phyloP scores from a whole-genome alignment of 1,140 invertebrate species.

The Tetragnatha versicolor region DNA sequence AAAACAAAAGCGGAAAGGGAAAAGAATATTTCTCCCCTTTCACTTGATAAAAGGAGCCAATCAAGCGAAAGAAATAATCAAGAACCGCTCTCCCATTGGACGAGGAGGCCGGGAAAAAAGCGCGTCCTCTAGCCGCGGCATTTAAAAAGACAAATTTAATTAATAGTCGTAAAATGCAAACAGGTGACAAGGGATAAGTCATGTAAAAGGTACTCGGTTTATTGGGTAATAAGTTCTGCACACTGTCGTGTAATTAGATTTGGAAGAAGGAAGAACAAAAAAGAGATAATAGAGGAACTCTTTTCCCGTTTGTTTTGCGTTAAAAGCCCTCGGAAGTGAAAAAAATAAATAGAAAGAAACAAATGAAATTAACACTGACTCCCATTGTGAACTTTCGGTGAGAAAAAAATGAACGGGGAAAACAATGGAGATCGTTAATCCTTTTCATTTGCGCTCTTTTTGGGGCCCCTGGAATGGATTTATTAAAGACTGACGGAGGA shows the following conservation, averaged over 20 bases:
- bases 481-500: too few species aligned
- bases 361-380: conserved; percentile 32
- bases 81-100: conserved; percentile 2
- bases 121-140: background rate
- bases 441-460: conserved; percentile 13
- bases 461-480: too few species aligned
- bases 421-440: conserved; percentile 26
- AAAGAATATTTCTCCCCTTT: background rate
- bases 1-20: background rate
- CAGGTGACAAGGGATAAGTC: conserved; percentile 29
- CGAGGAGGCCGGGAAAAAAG: background rate
- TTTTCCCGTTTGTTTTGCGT: conserved; percentile 33
- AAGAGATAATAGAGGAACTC: too few species aligned
- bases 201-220: conserved; percentile 38
- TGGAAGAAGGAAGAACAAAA: background rate
- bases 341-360: conserved; percentile 13
- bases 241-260: conserved; percentile 27
- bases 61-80: conserved; percentile 35
- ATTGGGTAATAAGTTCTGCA: conserved; percentile 36
- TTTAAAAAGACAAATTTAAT: conserved; percentile 21
- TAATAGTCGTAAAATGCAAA: conserved; percentile 27
- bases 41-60: conserved; percentile 19
- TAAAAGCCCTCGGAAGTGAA: background rate
- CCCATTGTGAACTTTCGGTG: background rate
- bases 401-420: background rate